Conservation (phyloP, 2,888 invertebrate genomes). For the Calliphora vomitoria region DNA sequence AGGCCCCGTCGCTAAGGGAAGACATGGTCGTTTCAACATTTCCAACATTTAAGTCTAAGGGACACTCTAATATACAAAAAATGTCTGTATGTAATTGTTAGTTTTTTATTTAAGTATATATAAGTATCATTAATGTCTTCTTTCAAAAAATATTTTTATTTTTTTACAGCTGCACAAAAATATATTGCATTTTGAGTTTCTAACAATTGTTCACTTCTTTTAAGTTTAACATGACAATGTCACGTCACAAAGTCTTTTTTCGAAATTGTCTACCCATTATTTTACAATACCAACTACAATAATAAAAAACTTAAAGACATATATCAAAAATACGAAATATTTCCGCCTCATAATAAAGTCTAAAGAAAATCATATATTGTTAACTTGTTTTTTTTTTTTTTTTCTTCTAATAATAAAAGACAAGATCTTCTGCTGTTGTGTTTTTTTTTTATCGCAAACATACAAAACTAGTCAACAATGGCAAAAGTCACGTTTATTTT, state of each 20-base stretch:
- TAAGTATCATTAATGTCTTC: too few species aligned
- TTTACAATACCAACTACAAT: constrained; percentile 12
- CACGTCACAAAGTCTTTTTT: constrained; percentile 38
- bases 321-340: constrained; percentile 33
- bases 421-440: not conserved
- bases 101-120: too few species aligned
- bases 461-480: constrained; percentile 50
- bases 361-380: constrained; percentile 46
- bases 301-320: constrained; percentile 6
- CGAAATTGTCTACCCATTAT: constrained; percentile 50
- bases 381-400: constrained; percentile 23
- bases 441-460: not conserved
- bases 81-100: too few species aligned
- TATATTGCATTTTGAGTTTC: constrained; percentile 10
- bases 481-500: constrained; percentile 72
- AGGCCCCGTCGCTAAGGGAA: too few species aligned
- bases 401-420: constrained; percentile 52
- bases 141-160: not conserved
- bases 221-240: constrained; percentile 48
- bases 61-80: too few species aligned
- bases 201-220: constrained; percentile 39
- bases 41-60: too few species aligned
- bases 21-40: too few species aligned
- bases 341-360: constrained; percentile 64
- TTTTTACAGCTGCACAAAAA: not conserved